phyloP scores from a whole-genome alignment of 2,797 vertebrate genomes.

The Cyclura pinguis region DNA sequence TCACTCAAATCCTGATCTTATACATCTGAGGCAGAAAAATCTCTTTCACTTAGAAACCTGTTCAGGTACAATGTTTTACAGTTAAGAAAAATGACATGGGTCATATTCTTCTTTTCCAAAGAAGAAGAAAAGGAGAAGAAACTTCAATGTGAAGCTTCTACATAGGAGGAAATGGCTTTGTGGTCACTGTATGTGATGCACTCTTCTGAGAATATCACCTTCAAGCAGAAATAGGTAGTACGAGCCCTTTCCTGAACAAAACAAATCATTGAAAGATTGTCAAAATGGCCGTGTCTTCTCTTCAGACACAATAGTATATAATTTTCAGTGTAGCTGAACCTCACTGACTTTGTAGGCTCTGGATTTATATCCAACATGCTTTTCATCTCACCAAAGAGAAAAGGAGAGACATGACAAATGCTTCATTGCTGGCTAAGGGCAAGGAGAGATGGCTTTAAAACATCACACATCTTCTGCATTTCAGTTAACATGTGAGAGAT shows the following conservation, averaged over 20 bases:
- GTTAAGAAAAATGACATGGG: constrained; percentile 36
- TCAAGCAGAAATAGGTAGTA: neutral
- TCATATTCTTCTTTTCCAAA: constrained; percentile 49
- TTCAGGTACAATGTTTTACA: constrained; percentile 44
- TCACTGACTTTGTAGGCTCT: constrained; percentile 62
- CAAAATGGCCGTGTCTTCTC: constrained; percentile 48
- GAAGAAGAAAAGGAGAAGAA: constrained; percentile 18
- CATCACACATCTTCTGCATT: neutral
- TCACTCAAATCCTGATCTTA: constrained; percentile 45
- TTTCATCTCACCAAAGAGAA: constrained; percentile 24
- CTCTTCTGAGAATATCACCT: constrained; percentile 30
- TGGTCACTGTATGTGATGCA: constrained; percentile 41
- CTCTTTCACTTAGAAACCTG: constrained; percentile 50
- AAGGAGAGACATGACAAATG: constrained; percentile 65
- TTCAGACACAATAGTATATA: constrained; percentile 49
- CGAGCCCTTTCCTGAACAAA: constrained; percentile 48
- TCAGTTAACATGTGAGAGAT: constrained; percentile 32
- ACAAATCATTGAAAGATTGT: constrained; percentile 49
- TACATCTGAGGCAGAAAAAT: constrained; percentile 33
- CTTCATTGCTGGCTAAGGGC: constrained; percentile 61
- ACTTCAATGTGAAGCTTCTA: constrained; percentile 36
- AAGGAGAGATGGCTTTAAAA: constrained; percentile 61
- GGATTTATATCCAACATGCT: constrained; percentile 56
- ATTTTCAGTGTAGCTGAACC: constrained; percentile 70
- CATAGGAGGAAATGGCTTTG: constrained; percentile 44